phyloP scores from a whole-genome alignment of 2,888 invertebrate genomes.

The Drosophila melanosoma region DNA sequence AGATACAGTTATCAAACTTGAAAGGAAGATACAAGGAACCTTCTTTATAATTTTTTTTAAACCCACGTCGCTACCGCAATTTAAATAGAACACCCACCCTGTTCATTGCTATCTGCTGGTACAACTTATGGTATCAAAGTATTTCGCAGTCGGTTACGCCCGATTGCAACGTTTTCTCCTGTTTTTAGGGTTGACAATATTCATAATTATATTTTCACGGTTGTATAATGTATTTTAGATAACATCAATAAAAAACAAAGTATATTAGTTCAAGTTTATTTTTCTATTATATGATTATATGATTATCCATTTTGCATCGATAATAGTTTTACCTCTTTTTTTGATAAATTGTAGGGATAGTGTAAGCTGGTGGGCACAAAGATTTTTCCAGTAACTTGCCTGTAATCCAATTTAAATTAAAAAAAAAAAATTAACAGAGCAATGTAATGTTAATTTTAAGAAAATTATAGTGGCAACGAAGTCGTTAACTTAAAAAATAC shows the following conservation, averaged over 20 bases:
- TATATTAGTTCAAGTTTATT: neutral
- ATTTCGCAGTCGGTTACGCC: too few relatives aligned
- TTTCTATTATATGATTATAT: neutral
- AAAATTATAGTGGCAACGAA: neutral
- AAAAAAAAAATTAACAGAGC: neutral
- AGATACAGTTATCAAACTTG: too few relatives aligned
- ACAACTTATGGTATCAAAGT: too few relatives aligned
- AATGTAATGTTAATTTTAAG: neutral
- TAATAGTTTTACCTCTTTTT: conserved; percentile 57
- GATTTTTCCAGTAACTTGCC: conserved; percentile 78
- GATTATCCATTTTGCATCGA: neutral
- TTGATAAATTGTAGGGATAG: conserved; percentile 83
- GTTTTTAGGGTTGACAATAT: conserved; percentile 3
- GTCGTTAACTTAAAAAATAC: neutral
- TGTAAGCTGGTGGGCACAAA: conserved; percentile 81
- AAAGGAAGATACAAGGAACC: too few relatives aligned
- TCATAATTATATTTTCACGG: conserved; percentile 1
- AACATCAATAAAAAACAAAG: neutral
- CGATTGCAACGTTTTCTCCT: too few relatives aligned
- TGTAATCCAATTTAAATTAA: conserved; percentile 38
- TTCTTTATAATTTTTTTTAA: too few relatives aligned
- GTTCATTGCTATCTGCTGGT: too few relatives aligned
- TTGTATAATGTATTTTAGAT: conserved; percentile 12
- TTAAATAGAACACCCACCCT: too few relatives aligned
- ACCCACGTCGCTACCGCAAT: too few relatives aligned